These are phyloP conservation scores for Ictalurus furcatus DNA, from an alignment of 2,113 vertebrate species.

Conservation along the genomic window DNA sequence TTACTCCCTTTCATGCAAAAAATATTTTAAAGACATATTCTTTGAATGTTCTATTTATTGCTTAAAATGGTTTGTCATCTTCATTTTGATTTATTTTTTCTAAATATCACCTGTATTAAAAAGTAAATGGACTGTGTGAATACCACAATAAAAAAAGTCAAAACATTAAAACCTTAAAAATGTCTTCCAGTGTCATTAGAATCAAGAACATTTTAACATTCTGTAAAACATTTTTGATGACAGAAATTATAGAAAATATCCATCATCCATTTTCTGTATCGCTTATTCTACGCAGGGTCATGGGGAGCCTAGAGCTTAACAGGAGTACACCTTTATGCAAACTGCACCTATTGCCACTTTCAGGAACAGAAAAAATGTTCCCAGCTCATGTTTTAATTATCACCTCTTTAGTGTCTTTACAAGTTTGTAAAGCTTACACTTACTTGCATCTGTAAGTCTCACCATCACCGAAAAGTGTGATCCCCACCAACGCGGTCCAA, in stretches of 20 bases:
- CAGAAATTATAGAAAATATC: too few species aligned
- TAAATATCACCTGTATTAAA: too few species aligned
- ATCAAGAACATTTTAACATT: too few species aligned
- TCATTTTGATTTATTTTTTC: background rate
- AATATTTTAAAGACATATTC: background rate
- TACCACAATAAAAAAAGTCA: too few species aligned
- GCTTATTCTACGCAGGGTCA: too few species aligned
- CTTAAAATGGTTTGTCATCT: background rate
- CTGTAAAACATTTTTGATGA: too few species aligned
- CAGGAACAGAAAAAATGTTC: background rate
- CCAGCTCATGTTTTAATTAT: constrained; percentile 45
- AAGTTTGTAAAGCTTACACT: constrained; percentile 1
- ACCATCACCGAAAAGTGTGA: background rate
- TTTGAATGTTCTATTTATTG: background rate
- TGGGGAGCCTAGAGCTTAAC: too few species aligned
- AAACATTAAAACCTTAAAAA: too few species aligned
- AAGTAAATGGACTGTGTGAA: too few species aligned
- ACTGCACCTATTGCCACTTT: background rate
- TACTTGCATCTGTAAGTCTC: background rate
- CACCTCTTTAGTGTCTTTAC: constrained; percentile 12
- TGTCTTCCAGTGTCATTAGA: too few species aligned
- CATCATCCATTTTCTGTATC: too few species aligned
- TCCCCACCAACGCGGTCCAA: background rate
- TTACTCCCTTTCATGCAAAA: background rate
- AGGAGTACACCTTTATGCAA: background rate